Percentiles rank a stretch among this genome's conserved stretches.
These are phyloP conservation scores for Ganaspis sp. DNA, from an alignment of 1,140 invertebrate species.

Conservation along the genomic window DNA sequence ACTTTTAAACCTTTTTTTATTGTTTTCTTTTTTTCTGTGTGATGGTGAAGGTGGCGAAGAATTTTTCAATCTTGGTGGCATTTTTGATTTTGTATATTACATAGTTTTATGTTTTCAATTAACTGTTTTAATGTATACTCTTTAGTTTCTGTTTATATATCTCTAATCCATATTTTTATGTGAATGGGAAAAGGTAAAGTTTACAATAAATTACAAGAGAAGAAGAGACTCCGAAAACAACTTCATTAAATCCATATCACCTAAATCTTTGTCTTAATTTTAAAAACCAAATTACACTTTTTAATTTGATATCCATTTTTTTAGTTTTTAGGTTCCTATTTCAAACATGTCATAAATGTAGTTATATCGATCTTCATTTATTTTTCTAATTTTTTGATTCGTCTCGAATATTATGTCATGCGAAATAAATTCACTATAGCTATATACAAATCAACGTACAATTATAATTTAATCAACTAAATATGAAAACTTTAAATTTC, in stretches of 20 bases:
- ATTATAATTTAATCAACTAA: too few species aligned
- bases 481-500: too few species aligned
- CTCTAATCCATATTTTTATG: neutral
- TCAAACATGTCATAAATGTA: neutral
- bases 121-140: neutral
- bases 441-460: too few species aligned
- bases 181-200: too few species aligned
- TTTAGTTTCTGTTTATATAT: neutral
- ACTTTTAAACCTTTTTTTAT: conserved; percentile 21
- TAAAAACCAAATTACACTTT: neutral
- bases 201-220: too few species aligned
- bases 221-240: too few species aligned
- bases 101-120: neutral
- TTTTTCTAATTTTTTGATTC: too few species aligned
- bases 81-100: conserved; percentile 15
- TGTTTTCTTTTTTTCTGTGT: conserved; percentile 22
- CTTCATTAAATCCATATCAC: too few species aligned
- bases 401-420: too few species aligned
- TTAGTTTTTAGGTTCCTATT: neutral
- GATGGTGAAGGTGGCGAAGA: neutral
- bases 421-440: too few species aligned
- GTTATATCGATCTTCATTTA: neutral
- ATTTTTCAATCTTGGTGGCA: neutral
- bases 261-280: neutral
- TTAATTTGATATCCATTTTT: neutral